Conservation (phyloP, 92 coral and sea anemone genomes). For the Porites lobata region DNA sequence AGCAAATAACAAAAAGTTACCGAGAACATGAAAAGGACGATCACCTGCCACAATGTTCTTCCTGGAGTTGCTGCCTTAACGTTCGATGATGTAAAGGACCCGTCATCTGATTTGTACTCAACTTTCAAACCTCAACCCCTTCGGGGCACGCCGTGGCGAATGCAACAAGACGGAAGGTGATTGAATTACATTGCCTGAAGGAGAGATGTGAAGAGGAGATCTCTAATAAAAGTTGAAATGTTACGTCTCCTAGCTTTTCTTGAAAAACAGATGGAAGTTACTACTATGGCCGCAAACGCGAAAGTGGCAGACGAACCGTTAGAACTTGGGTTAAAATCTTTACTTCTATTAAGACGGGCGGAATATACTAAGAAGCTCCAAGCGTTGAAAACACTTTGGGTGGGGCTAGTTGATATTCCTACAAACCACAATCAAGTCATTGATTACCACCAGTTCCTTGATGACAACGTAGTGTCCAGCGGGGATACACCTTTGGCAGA, state of each 20-base stretch:
- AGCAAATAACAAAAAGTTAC: slow-evolving; percentile 59
- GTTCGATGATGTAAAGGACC: slow-evolving; percentile 60
- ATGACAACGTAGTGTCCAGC: too few species aligned
- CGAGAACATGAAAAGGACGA: slow-evolving; percentile 42
- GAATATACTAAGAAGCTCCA: not conserved
- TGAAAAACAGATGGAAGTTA: not conserved
- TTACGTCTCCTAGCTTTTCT: not conserved
- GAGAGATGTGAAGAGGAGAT: slow-evolving; percentile 66
- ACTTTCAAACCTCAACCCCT: not conserved
- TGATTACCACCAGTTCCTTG: too few species aligned
- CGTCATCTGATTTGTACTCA: slow-evolving; percentile 32
- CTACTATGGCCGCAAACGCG: not conserved
- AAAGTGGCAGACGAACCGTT: not conserved
- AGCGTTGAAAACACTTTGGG: not conserved
- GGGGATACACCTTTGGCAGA: too few species aligned
- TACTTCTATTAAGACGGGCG: not conserved
- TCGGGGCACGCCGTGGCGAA: slow-evolving; percentile 26
- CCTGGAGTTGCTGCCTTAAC: not conserved
- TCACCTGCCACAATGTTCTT: slow-evolving; percentile 30
- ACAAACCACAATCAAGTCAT: not conserved
- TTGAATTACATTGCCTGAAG: slow-evolving; percentile 38
- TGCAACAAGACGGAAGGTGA: slow-evolving; percentile 35
- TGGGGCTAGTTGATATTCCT: not conserved
- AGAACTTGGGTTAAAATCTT: not conserved
- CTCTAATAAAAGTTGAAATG: slow-evolving; percentile 58